Base-by-base conservation (phyloP, 2,113 vertebrate genomes). In the Carassius carassius region DNA sequence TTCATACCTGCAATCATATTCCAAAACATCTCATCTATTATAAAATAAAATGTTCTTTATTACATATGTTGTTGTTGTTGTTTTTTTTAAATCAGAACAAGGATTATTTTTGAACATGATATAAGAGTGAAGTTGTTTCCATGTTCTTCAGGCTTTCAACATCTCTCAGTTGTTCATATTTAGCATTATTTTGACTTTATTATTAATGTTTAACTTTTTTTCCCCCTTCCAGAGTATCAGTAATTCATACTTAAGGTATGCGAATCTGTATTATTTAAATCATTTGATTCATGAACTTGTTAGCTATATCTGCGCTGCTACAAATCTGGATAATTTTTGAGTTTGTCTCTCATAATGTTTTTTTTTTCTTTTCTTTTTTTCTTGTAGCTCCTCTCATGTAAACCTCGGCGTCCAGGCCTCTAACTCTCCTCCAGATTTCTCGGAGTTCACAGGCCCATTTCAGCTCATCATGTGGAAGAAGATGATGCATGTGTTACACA, bases 391-490 rank as follows among this genome's bases (percentile, higher is more conserved):
- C 82, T 90, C 86, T 51, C 88, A 90, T 13, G n/a, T 80, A 32
- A 35, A 67, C 88, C 70, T 76, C 37, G n/a, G 44, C 12, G 86
- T 12, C 85, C 82, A 92, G 79, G 77, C 92, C 0, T 90, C 91
- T 19, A 90, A 89, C 81, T 94, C 91, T 81, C 87, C 85, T 0
- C 85, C 91, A 12, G 93, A 94, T 32, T 94, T 92, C 54, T 91
- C 90, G 0, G 93, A 95, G 83, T 94, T 94, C 90, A 93, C 92
- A 2, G 95, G 93, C 8, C 95, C 95, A 0, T 91, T 94, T 80
- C 95, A 95, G 90, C 93, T 95, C 14, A 95, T 95, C 73, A 89
- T 95, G 90, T 95, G 95, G 95, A 95, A 95, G 88, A 95, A 94
- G 86, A 95, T 95, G 95, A 93, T 95, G 93, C 94, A 94, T 0